Evolutionary conservation across 1,140 invertebrate species (phyloP).

Genomic region (Thaumetopoea pityocampa): DNA sequence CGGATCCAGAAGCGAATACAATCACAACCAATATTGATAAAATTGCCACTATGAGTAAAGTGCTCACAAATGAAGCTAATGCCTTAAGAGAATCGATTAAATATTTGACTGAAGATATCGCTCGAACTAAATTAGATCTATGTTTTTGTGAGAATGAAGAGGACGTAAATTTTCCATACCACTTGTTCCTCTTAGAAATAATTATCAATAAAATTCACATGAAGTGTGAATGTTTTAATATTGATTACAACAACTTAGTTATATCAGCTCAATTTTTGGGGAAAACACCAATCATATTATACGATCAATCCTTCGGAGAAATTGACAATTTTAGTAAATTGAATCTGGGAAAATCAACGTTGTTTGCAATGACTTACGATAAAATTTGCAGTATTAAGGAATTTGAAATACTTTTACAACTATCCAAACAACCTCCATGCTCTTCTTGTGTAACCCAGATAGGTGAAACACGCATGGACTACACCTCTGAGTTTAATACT

Average conservation of each 20-base stretch:
- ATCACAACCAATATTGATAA: slow-evolving; percentile 52
- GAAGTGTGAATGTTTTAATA: slow-evolving; percentile 67
- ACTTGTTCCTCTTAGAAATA: slow-evolving; percentile 61
- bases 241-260: slow-evolving; percentile 56
- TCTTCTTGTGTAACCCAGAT: slow-evolving; percentile 54
- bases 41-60: slow-evolving; percentile 59
- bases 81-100: slow-evolving; percentile 55
- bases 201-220: slow-evolving; percentile 65
- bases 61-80: slow-evolving; percentile 56
- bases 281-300: slow-evolving; percentile 57
- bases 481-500: slow-evolving; percentile 42
- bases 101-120: slow-evolving; percentile 48
- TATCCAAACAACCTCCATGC: slow-evolving; percentile 59
- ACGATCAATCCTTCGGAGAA: slow-evolving; percentile 53
- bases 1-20: slow-evolving; percentile 22
- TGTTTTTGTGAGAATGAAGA: slow-evolving; percentile 22
- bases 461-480: slow-evolving; percentile 55
- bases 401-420: slow-evolving; percentile 44
- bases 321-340: slow-evolving; percentile 49
- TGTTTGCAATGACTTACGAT: slow-evolving; percentile 69
- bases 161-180: slow-evolving; percentile 59
- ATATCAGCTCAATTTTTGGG: slow-evolving; percentile 56
- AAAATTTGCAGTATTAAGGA: slow-evolving; percentile 61
- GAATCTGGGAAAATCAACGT: slow-evolving; percentile 57
- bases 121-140: slow-evolving; percentile 45